Base-by-base conservation (phyloP, 2,888 invertebrate species). In the Isoperla grammatica region DNA sequence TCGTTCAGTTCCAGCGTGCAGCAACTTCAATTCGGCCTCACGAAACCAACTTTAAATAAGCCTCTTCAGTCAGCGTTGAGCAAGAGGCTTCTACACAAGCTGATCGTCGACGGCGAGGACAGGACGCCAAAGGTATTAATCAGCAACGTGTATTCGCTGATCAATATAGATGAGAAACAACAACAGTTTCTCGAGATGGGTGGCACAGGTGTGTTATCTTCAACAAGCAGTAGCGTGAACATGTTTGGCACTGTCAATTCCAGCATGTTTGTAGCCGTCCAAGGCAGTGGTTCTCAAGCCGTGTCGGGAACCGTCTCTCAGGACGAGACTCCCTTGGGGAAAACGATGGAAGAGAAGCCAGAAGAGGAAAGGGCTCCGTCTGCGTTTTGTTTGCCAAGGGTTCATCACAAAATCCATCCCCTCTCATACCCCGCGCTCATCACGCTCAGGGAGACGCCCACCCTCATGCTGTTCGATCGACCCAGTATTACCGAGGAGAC, bases 371-470 rank as follows among this genome's bases (percentile, higher is more conserved):
- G 12, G n/a, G 45, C 19, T 8, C 45, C 54, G n/a, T 42, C 59
- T 1, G 50, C 22, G 35, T 59, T 59, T 20, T 37, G 12, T 9
- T 22, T 45, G 13, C 53, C 59, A 20, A 29, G 19, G 17, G 45
- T 43, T 3, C 45, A 22, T 42, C 42, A 9, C 22, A 22, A 46
- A 23, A 4, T 19, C 5, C 60, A n/a, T 1, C 29, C 56, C 0
- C 15, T 29, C 15, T 15, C 11, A 2, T 20, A 15, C 1, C 13
- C 39, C 20, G 19, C 56, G 6, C 20, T 22, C 5, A 73, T 89
- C 2, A 74, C 76, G n/a, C 73, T 89, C 1, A 80, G 76, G 60
- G 88, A 88, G 75, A 87, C 87, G 0, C 79, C 82, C 46, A 85
- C 87, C 0, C 69, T 76, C 42, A 79, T 82, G 58, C 70, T 89